Percentiles rank a stretch among this genome's conserved stretches.
These are phyloP conservation scores for Nomada goodeniana DNA, from an alignment of 2,888 invertebrate genomes.

Conservation along the genomic window DNA sequence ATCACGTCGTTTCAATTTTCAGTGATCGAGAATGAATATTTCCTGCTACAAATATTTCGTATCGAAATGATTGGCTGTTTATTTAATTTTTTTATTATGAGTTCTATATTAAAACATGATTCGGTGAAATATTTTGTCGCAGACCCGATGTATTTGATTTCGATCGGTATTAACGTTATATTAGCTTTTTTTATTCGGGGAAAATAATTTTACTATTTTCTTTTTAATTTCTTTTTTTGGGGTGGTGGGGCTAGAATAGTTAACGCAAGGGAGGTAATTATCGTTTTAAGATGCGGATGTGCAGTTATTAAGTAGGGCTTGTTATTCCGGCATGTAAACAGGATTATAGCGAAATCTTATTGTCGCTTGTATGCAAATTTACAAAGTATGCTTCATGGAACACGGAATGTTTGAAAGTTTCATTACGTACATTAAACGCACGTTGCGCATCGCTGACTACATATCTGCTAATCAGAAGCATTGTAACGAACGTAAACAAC, in stretches of 20 bases:
- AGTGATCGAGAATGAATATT: too few species aligned
- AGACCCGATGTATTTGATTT: neutral
- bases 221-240: neutral
- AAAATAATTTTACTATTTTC: neutral
- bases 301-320: neutral
- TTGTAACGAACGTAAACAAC: neutral
- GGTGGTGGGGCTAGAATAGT: neutral
- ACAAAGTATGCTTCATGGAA: constrained; percentile 18
- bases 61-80: too few species aligned
- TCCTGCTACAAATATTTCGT: too few species aligned
- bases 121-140: neutral
- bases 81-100: too few species aligned
- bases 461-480: constrained; percentile 1
- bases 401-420: constrained; percentile 23
- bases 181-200: neutral
- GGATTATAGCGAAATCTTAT: constrained; percentile 22
- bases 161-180: neutral
- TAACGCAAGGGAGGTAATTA: neutral
- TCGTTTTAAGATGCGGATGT: neutral
- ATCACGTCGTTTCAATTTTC: too few species aligned
- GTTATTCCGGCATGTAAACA: constrained; percentile 1
- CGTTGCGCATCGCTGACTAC: neutral
- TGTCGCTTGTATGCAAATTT: constrained; percentile 15
- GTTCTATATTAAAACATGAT: too few species aligned
- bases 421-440: constrained; percentile 9